Percentiles rank a stretch among this genome's conserved stretches.
Evolutionary conservation across 2,888 invertebrate species (phyloP).

Genomic region (Malacosoma neustria): DNA sequence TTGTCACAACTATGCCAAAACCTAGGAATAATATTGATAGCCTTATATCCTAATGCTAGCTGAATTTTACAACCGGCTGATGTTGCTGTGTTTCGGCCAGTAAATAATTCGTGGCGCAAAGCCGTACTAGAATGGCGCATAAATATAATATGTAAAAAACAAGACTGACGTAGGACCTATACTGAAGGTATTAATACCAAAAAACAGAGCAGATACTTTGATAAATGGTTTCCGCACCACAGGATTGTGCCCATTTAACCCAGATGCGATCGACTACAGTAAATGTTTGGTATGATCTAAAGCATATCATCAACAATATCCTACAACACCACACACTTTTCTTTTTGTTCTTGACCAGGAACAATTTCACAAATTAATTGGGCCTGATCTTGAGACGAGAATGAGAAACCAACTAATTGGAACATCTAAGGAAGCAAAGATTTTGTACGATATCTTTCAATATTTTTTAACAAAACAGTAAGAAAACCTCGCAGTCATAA

Average conservation of each 20-base stretch:
- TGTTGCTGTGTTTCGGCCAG: conserved; percentile 16
- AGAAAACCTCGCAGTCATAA: no score
- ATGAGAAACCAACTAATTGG: no score
- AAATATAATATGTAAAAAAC: conserved; percentile 8
- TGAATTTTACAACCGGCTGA: conserved; percentile 16
- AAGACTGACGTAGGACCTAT: conserved; percentile 7
- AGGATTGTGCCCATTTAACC: conserved; percentile 14
- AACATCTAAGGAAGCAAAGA: no score
- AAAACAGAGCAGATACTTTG: conserved; percentile 10
- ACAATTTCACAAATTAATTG: no score
- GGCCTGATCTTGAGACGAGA: no score
- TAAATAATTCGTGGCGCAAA: conserved; percentile 16
- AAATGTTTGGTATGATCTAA: conserved; percentile 12
- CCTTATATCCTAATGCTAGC: conserved; percentile 14
- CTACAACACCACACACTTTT: no score
- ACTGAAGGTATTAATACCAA: conserved; percentile 9
- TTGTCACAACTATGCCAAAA: conserved; percentile 13
- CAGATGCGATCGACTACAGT: conserved; percentile 12
- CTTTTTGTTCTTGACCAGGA: no score
- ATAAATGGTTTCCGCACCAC: conserved; percentile 11
- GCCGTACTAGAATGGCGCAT: conserved; percentile 15
- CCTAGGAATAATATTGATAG: conserved; percentile 14
- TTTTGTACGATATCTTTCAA: no score
- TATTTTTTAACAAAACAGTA: no score
- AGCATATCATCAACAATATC: no score